These are phyloP conservation scores for Diploptera punctata DNA, from an alignment of 2,888 invertebrate species.

Conservation along the genomic window DNA sequence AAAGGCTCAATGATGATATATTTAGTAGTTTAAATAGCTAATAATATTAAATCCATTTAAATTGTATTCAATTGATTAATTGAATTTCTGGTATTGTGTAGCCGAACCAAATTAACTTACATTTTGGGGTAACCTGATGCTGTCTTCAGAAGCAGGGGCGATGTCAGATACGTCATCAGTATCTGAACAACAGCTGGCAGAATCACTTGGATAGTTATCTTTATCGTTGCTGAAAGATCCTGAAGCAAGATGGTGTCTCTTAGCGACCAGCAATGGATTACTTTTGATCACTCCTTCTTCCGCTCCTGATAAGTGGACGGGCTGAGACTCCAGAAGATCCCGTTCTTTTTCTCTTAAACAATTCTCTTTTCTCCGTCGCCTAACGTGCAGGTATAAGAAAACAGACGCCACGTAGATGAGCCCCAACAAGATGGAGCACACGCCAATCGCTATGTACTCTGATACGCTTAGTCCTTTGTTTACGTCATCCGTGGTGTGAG, in stretches of 20 bases:
- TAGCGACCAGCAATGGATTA: slow-evolving; percentile 73
- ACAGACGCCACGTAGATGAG: slow-evolving; percentile 87
- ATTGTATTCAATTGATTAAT: too few species aligned
- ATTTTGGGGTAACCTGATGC: slow-evolving; percentile 45
- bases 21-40: too few species aligned
- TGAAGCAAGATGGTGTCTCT: slow-evolving; percentile 48
- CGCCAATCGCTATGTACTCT: slow-evolving; percentile 84
- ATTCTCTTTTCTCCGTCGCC: slow-evolving; percentile 58
- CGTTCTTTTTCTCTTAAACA: neutral
- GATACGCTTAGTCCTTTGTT: slow-evolving; percentile 69
- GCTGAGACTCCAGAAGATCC: neutral
- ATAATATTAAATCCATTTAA: too few species aligned
- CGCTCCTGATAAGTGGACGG: neutral
- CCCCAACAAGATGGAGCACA: slow-evolving; percentile 84
- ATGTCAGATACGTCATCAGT: slow-evolving; percentile 64
- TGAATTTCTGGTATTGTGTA: too few species aligned
- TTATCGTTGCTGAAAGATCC: slow-evolving; percentile 53
- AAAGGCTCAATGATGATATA: too few species aligned
- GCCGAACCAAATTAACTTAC: too few species aligned
- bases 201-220: slow-evolving; percentile 51
- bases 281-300: slow-evolving; percentile 78
- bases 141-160: slow-evolving; percentile 49
- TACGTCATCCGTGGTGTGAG: slow-evolving; percentile 58
- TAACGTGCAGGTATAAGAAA: slow-evolving; percentile 79
- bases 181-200: slow-evolving; percentile 70